Percentiles rank a stretch among this genome's conserved stretches.
phyloP scores from a whole-genome alignment of 2,888 invertebrate genomes.

The Lithophane semibrunnea region DNA sequence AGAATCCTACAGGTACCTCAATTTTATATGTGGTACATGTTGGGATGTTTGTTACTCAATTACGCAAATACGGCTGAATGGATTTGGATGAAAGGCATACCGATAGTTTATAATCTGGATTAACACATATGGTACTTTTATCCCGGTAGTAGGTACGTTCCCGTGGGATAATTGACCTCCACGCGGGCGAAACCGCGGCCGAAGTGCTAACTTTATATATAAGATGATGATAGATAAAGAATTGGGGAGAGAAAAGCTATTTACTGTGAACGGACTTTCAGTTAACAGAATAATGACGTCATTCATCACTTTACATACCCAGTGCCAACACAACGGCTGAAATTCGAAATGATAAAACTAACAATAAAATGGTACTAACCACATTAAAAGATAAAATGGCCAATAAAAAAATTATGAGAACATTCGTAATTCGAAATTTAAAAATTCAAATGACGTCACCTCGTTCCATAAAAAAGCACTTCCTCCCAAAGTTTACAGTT shows the following conservation, averaged over 20 bases:
- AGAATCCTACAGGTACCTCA: background rate
- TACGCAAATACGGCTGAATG: too few species aligned
- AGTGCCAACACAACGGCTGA: background rate
- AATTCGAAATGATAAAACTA: background rate
- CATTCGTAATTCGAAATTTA: constrained; percentile 10
- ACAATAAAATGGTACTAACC: constrained; percentile 5
- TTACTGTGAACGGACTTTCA: background rate
- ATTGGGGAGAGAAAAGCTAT: background rate
- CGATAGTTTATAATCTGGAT: too few species aligned
- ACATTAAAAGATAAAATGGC: background rate
- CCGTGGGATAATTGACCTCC: too few species aligned
- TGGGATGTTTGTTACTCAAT: too few species aligned
- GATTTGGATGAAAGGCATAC: too few species aligned
- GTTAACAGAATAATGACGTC: background rate
- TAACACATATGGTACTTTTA: too few species aligned
- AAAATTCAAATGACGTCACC: constrained; percentile 33
- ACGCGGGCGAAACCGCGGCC: too few species aligned
- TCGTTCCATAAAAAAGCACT: constrained; percentile 42
- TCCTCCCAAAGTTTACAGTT: constrained; percentile 53
- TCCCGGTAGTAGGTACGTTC: too few species aligned
- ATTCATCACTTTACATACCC: background rate
- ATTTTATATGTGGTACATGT: too few species aligned
- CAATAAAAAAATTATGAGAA: constrained; percentile 17
- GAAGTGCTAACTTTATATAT: too few species aligned
- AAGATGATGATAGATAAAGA: background rate